Evolutionary conservation across 2,797 vertebrate species (phyloP).

Genomic region (Amblyopsis hoosieri): DNA sequence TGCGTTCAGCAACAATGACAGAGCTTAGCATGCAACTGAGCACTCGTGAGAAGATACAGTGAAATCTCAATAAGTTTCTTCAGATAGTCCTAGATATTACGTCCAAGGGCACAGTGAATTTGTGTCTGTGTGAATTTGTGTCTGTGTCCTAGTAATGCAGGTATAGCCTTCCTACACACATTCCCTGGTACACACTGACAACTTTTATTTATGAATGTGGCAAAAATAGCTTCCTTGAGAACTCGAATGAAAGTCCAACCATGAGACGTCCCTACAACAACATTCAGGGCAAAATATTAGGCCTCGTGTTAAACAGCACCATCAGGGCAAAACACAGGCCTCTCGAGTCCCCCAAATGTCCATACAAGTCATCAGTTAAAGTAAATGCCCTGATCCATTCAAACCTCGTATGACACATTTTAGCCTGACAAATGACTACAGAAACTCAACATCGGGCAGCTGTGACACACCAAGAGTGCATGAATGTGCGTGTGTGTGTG

Average conservation of each 20-base stretch:
- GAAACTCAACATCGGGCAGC: constrained; percentile 15
- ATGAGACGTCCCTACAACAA: constrained; percentile 26
- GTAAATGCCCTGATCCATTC: constrained; percentile 16
- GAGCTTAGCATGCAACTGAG: constrained; percentile 58
- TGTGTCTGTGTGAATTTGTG: not conserved
- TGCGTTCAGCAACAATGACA: constrained; percentile 25
- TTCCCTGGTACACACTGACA: constrained; percentile 16
- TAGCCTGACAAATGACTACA: constrained; percentile 9
- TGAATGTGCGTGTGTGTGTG: not conserved
- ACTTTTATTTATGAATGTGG: constrained; percentile 57
- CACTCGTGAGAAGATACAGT: constrained; percentile 34
- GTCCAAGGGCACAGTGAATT: constrained; percentile 17
- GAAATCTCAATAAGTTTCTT: constrained; percentile 3
- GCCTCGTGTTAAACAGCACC: too few relatives aligned
- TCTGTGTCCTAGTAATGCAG: constrained; percentile 18
- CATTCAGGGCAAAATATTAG: constrained; percentile 9
- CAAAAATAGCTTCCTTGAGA: constrained; percentile 35
- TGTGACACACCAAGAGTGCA: not conserved
- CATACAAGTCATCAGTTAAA: not conserved
- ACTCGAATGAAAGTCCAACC: constrained; percentile 25
- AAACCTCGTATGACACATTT: constrained; percentile 4
- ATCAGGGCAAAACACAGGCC: too few relatives aligned
- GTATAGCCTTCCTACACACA: constrained; percentile 36
- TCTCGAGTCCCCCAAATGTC: too few relatives aligned
- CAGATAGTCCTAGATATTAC: not conserved